Evolutionary conservation across 2,797 vertebrate genomes (phyloP), one percentile per base, ranked within the genome.

Genomic region (Melanotaenia maccullochi): DNA sequence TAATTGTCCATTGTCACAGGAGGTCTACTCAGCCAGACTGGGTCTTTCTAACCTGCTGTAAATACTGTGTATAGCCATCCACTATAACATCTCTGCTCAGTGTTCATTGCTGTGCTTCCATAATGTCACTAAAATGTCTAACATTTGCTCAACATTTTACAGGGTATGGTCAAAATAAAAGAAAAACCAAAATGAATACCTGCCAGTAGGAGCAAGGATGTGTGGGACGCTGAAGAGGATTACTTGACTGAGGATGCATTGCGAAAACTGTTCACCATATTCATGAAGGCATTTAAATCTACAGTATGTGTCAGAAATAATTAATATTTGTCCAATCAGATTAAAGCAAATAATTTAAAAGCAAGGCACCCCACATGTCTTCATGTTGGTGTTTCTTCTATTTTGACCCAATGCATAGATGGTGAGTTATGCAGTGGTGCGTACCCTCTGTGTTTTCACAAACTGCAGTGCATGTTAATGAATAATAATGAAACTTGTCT

Each of bases 11-110:
- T 70, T 62, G 76, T 86, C 68, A 71, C 57, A 75, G 81, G 76
- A 78, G 70, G 56, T 85, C 73, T 74, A 71, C 68, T 58, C 42
- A 70, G 60, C 69, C 82, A 71, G 79, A 88, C 73, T 18, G 73
- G 68, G 81, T 85, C 75, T 84, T 78, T 81, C 69, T 81, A 77
- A 75, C 84, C 65, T 49, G 72, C 85, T 93, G 93, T 93, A 93
- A 92, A 93, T 92, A 93, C 76, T 90, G 86, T 93, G 88, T 89
- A 93, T 86, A 92, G 85, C 85, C 87, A 76, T 83, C 82, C 81
- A 81, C 83, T 81, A 49, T 65, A 82, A 76, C 85, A 74, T 86
- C 79, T 71, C 75, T 51, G 77, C 84, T 72, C 77, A 65, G 13
- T 79, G 78, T 89, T 78, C 83, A 81, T 90, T 81, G 84, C 87